Conservation (phyloP, 2,797 vertebrate genomes). For the Chromis chromis region DNA sequence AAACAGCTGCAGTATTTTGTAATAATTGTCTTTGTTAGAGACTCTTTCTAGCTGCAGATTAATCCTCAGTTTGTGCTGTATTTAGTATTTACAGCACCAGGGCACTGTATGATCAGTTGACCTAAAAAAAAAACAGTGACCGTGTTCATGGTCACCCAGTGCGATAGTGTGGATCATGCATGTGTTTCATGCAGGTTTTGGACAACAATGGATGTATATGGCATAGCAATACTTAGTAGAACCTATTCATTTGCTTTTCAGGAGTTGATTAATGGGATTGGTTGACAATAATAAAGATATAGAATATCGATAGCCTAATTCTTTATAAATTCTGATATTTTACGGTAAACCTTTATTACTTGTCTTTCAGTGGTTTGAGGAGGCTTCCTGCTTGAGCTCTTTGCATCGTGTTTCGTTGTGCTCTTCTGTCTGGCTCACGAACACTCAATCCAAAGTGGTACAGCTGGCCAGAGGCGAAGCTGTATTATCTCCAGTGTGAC, state of each 20-base stretch:
- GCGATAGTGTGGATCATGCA: not conserved
- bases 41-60: not conserved
- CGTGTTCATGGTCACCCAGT: no score
- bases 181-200: not conserved
- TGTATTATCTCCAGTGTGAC: slow-evolving; percentile 21
- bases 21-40: not conserved
- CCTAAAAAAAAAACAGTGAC: no score
- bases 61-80: not conserved
- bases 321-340: no score
- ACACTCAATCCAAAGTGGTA: slow-evolving; percentile 38
- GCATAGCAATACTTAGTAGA: not conserved
- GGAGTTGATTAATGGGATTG: not conserved
- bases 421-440: slow-evolving; percentile 32
- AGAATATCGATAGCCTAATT: no score
- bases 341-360: not conserved
- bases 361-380: slow-evolving; percentile 80
- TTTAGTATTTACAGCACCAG: not conserved
- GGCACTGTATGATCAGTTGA: no score
- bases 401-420: slow-evolving; percentile 32
- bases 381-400: slow-evolving; percentile 41
- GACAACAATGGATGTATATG: not conserved
- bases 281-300: not conserved
- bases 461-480: slow-evolving; percentile 26
- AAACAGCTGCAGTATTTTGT: no score
- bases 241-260: not conserved